Base-by-base conservation (phyloP, 2,113 vertebrate genomes). In the Xiphophorus maculatus region DNA sequence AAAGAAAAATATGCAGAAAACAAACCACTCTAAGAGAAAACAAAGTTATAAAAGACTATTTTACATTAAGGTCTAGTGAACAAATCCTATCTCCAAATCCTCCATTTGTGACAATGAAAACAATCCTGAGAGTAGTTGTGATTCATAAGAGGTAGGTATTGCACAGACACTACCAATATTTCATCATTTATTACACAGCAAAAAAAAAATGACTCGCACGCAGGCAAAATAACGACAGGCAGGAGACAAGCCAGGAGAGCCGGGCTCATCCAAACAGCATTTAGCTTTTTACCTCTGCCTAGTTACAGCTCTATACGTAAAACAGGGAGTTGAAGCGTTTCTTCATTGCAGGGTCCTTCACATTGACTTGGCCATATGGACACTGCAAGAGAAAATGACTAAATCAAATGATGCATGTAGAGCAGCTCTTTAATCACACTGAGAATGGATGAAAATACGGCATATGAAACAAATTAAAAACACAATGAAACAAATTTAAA, bases 311-410 rank as follows among this genome's bases (percentile, higher is more conserved):
- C 81, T 92, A 95, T 30, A 93, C 77, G 81, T 95, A 97, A 94
- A 95, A 96, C 64, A 91, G 84, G 4, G 83, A 95, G 79, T 94
- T 94, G 88, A 96, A 96, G 7, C 0, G 17, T 87, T 97, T 96
- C 90, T 92, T 96, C 95, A 94, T 93, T 0, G 91, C 91, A n/a
- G 93, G 85, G 81, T 97, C 95, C 90, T 96, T 95, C 88, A 96
- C 93, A 44, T 95, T 96, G 86, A 93, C 92, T 93, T 96, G 95
- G 63, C 94, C 95, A 73, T 95, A 95, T 25, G 95, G 96, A 95
- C 96, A 96, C 96, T 97, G 90, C 67, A 63, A 81, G 87, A 86
- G 70, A 90, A 82, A 89, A 92, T 82, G 89, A 91, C 92, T 81
- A 79, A 89, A 94, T 85, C 81, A 89, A 84, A 73, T 11, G 5